These are phyloP conservation scores for Pomatorhinus ruficollis DNA, from an alignment of 2,113 vertebrate species.

Conservation along the genomic window DNA sequence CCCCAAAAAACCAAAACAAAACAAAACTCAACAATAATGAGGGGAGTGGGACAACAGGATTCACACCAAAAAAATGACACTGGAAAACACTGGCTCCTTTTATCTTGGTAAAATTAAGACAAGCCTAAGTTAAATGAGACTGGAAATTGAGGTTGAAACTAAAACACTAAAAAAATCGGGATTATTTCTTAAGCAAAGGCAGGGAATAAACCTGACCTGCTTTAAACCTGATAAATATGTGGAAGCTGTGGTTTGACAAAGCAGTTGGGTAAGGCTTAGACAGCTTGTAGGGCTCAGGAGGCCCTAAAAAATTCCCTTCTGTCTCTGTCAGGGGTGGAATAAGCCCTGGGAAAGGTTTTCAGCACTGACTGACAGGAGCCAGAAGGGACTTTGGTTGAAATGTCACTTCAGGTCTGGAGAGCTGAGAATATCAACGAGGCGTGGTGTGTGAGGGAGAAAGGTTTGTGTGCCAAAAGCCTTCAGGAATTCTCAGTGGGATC, in stretches of 20 bases:
- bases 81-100: not conserved
- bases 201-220: not conserved
- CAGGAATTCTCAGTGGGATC: not conserved
- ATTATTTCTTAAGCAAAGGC: not conserved
- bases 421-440: not conserved
- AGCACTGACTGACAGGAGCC: not conserved
- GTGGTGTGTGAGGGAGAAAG: not conserved
- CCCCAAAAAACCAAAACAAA: no score
- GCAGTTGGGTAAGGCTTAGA: not conserved
- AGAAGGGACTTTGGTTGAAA: not conserved
- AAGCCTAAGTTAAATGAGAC: not conserved
- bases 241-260: not conserved
- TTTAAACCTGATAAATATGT: not conserved
- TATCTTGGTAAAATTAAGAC: not conserved
- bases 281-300: not conserved
- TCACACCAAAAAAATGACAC: not conserved
- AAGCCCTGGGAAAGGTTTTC: not conserved
- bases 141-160: not conserved
- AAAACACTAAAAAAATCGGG: accelerated
- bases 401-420: not conserved
- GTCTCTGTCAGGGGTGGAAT: not conserved
- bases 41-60: not conserved
- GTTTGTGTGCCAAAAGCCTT: not conserved
- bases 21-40: not conserved
- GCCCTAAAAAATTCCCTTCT: not conserved